Base-by-base conservation (phyloP, 2,797 vertebrate species). In the Acipenser ruthenus region DNA sequence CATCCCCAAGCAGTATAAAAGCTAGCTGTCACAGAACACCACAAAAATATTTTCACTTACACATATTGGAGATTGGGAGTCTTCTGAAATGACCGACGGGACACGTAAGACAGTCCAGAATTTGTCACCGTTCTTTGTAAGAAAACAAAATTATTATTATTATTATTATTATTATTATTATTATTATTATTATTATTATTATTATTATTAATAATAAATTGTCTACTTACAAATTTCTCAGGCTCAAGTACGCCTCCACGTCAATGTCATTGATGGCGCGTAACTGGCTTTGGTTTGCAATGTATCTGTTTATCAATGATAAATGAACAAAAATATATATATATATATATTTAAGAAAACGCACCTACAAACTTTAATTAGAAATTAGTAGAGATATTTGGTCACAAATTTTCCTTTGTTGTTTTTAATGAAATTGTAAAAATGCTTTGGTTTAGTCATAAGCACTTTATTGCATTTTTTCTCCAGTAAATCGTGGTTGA, bases 211-310 rank as follows among this genome's bases (percentile, higher is more conserved):
- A 37, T 37, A 37, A 5, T 37, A 37, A 37, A 37, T 52, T 9
- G 67, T 69, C 74, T 74, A 96, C 96, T 97, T 78, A 99, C 96
- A 99, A 80, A 80, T 97, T 99, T 86, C 86, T 93, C 80, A 99
- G 93, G 81, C 93, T 96, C 79, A 85, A 88, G 72, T 97, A 99
- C 78, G 84, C 79, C 83, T 91, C 82, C 78, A 97, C 88, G 69
- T 99, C 96, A 77, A 91, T 90, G 78, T 95, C 93, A 13, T 92
- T 97, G 87, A 99, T 97, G 77, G 92, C 92, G 75, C 92, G 92
- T 75, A 98, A 92, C 70, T 84, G 89, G 75, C 79, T 85, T 86
- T 99, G 96, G 80, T 96, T 95, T 74, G 92, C 90, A 0, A 99
- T 98, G 80, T 94, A 97, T 72, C 96, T 99, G 89, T 83, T 73